Evolutionary conservation across 2,113 vertebrate genomes (phyloP), one percentile per base, ranked within the genome.

Genomic region (Polypterus senegalus): DNA sequence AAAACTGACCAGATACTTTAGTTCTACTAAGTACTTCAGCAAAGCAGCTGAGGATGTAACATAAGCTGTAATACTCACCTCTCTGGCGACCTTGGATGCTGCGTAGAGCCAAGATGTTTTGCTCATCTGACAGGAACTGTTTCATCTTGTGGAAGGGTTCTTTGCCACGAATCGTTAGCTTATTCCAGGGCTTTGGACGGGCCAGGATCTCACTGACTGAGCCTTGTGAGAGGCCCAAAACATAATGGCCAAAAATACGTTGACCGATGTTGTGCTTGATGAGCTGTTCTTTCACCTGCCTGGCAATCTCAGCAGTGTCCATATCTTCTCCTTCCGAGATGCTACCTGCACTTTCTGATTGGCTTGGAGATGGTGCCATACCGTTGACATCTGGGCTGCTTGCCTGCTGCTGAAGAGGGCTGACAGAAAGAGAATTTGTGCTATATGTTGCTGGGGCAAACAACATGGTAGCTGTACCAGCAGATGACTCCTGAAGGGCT

Each of bases 191-290:
- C 85, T 97, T 97, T 59, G 94, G 94, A 76, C 94, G 84, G 74
- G 94, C 93, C 80, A 97, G 81, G 69, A 97, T 97, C 84, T 97
- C 94, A 3, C 94, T 97, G 79, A 97, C 94, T 2, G 94, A 97
- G 67, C 94, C 94, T 78, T 97, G 94, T 0, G 94, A 97, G 71
- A 97, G 89, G 79, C 93, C 94, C 82, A 97, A 82, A 78, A 97
- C 94, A 49, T 97, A 97, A 76, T 97, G 94, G 83, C 94, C 94
- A 63, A 97, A 97, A 71, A 97, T 92, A 59, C 93, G 91, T 82
- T 97, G 94, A 64, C 94, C 94, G 5, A 97, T 97, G 85, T 97
- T 97, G 90, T 97, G 94, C 89, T 97, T 95, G 87, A 97, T 94
- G 78, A 97, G 84, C 73, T 97, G 92, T 81, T 97, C 94, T 83